Base-by-base conservation (phyloP, 2,888 invertebrate species). In the Melieria picta region DNA sequence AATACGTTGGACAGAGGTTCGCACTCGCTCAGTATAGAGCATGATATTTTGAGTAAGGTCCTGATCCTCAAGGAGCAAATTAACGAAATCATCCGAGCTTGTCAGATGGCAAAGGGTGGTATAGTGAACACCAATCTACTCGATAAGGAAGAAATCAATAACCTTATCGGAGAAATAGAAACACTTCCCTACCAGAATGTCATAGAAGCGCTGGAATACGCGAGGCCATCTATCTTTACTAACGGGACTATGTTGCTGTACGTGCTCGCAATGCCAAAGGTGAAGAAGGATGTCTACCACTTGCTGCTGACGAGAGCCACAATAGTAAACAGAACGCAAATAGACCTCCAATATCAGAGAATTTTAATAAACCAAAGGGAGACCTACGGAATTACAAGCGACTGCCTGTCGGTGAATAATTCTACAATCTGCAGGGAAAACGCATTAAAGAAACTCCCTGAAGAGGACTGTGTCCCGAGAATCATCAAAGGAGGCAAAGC, bases 141-240 rank as follows among this genome's bases (percentile, higher is more conserved):
- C 10, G 58, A 71, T 10, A 10, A 43, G 11, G 52, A 69, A n/a
- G 74, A 73, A 65, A 68, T 74, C 16, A 42, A 50, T 11, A 42
- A 46, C 9, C 43, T 72, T 6, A 50, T 70, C 11, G 57, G 57
- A 0, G 73, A 74, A 45, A 16, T 72, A 1, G 72, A 76, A 57
- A 75, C 72, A 1, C 68, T 76, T 11, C 74, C 75, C 1, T 75
- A 74, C 30, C 43, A 11, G 4, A 76, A 77, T 30, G 72, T 71
- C 16, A 64, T 75, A 5, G 72, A 76, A 42, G 76, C 74, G 3
- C 62, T 76, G 1, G 64, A 64, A 50, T 64, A 64, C 50, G 50
- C 48, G 11, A 64, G 50, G 1, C 64, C 64, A 5, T 64, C 64
- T n/a, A 30, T 50, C 16, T 64, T 13, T 11, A 16, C 64, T 6